Conservation (phyloP, 1,140 invertebrate genomes). For the Drosophila trapezifrons region DNA sequence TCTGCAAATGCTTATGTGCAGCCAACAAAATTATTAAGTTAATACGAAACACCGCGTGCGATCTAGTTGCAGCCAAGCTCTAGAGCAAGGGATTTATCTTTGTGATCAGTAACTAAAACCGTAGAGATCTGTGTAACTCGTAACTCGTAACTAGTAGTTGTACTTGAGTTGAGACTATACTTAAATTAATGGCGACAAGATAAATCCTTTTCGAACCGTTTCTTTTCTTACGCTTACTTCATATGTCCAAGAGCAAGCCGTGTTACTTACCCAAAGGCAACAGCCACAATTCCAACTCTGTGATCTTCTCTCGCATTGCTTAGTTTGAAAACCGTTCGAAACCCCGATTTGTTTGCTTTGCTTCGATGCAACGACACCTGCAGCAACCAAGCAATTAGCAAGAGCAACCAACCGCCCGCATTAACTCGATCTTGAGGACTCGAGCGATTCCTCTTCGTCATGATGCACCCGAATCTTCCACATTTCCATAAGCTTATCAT, state of each 20-base stretch:
- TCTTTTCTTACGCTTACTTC: constrained; percentile 55
- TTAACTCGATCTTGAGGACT: constrained; percentile 57
- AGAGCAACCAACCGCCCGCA: constrained; percentile 30
- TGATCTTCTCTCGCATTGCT: constrained; percentile 54
- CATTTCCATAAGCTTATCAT: constrained; percentile 63
- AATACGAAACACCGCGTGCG: constrained; percentile 29
- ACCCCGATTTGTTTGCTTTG: constrained; percentile 40
- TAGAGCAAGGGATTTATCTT: constrained; percentile 79
- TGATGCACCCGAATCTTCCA: constrained; percentile 51
- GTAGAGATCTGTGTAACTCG: constrained; percentile 16
- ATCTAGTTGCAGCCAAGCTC: constrained; percentile 56
- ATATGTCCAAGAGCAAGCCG: constrained; percentile 33
- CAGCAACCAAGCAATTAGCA: constrained; percentile 53
- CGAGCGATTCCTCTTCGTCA: constrained; percentile 42
- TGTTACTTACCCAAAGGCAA: constrained; percentile 19
- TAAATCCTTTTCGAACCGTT: constrained; percentile 66
- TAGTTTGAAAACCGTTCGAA: constrained; percentile 43
- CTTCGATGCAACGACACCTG: constrained; percentile 49
- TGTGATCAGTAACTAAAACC: constrained; percentile 22
- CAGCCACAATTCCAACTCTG: constrained; percentile 18
- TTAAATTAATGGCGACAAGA: constrained; percentile 49
- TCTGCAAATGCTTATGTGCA: constrained; percentile 71
- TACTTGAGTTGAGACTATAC: constrained; percentile 23
- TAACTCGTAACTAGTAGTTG: constrained; percentile 25
- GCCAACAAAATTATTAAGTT: constrained; percentile 30